Percentiles rank a stretch among this genome's conserved stretches.
These are phyloP conservation scores for Drosophila oshimai DNA, from an alignment of 1,140 invertebrate genomes.

Conservation along the genomic window DNA sequence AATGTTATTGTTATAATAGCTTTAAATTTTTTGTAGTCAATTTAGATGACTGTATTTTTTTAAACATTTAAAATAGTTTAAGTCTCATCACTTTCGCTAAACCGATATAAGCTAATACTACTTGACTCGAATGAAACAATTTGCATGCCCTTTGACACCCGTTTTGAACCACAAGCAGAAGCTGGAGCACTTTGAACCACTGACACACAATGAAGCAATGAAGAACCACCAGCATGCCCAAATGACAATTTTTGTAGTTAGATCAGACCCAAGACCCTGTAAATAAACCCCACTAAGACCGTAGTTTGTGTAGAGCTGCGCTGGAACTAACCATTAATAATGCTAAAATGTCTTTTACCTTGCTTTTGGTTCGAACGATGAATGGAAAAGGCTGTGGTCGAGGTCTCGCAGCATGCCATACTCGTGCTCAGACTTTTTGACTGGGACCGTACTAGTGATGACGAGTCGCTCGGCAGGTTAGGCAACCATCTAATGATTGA, in stretches of 20 bases:
- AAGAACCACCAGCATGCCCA: slow-evolving; percentile 20
- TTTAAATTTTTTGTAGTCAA: no score
- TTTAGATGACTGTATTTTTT: no score
- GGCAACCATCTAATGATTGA: slow-evolving; percentile 38
- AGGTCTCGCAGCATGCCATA: slow-evolving; percentile 83
- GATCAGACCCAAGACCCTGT: slow-evolving; percentile 17
- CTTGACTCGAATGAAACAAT: background rate
- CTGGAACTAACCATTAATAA: slow-evolving; percentile 53
- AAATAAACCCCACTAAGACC: slow-evolving; percentile 20
- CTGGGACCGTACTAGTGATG: slow-evolving; percentile 90
- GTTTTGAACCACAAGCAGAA: slow-evolving; percentile 7
- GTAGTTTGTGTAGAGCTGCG: slow-evolving; percentile 25
- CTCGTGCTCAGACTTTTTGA: slow-evolving; percentile 86
- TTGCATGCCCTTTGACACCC: slow-evolving; percentile 31
- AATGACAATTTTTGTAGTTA: slow-evolving; percentile 22
- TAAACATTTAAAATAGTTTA: no score
- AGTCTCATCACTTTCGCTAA: background rate
- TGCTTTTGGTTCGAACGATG: slow-evolving; percentile 41
- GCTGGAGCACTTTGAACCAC: slow-evolving; percentile 28
- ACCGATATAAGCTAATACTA: background rate
- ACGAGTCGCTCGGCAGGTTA: slow-evolving; percentile 93
- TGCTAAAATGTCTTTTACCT: slow-evolving; percentile 61
- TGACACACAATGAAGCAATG: slow-evolving; percentile 8
- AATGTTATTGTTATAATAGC: background rate
- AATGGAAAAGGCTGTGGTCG: slow-evolving; percentile 77